These are phyloP conservation scores for Ahaetulla prasina DNA, from an alignment of 2,113 vertebrate genomes.

Conservation along the genomic window DNA sequence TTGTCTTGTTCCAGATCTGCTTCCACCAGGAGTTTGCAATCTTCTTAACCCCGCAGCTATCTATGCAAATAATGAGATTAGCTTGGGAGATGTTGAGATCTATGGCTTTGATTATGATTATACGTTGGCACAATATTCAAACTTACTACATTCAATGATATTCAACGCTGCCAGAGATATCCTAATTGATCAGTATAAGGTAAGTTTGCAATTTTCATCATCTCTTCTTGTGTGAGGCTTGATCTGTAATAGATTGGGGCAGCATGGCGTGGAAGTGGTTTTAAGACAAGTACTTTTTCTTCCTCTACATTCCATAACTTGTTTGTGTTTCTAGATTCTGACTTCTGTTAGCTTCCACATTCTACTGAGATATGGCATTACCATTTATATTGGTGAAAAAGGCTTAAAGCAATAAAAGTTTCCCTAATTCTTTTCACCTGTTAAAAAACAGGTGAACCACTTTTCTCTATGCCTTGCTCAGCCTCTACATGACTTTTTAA, in stretches of 20 bases:
- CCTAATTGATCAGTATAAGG: conserved; percentile 79
- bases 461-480: background rate
- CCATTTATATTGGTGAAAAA: background rate
- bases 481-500: background rate
- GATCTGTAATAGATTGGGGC: background rate
- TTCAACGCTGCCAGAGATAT: conserved; percentile 77
- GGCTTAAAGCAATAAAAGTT: background rate
- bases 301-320: background rate
- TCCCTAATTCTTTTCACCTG: background rate
- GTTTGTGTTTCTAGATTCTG: background rate
- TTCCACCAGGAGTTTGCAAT: conserved; percentile 77
- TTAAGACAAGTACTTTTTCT: background rate
- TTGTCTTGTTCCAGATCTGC: conserved; percentile 66
- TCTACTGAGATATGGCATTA: background rate
- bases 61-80: conserved; percentile 80
- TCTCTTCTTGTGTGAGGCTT: background rate
- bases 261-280: background rate
- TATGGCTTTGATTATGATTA: conserved; percentile 82
- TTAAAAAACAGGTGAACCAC: no score
- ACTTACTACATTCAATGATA: conserved; percentile 74
- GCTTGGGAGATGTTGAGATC: conserved; percentile 73
- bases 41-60: conserved; percentile 75
- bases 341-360: background rate
- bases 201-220: conserved; percentile 30
- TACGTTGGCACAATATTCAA: conserved; percentile 76